A percentile compares a stretch with the other conserved stretches of the same genome.
Conservation (phyloP, 30 jellyfish, hydroid and myxozoan genomes). For the Pelagia noctiluca region DNA sequence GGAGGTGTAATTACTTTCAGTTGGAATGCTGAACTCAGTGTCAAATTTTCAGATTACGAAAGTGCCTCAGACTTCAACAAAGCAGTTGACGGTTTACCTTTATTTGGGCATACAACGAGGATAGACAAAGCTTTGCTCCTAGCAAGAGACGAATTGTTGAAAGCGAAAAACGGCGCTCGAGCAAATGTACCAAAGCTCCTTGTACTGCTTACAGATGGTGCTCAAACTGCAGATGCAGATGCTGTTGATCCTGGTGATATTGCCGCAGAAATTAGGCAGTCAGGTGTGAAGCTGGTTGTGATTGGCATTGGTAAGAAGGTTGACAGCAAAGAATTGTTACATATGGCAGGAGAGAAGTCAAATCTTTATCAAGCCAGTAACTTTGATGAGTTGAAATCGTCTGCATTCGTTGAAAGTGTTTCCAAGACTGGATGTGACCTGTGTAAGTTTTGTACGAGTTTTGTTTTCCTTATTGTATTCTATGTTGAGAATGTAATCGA, state of each 20-base stretch:
- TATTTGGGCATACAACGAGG: slow-evolving; percentile 78
- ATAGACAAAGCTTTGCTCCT: slow-evolving; percentile 70
- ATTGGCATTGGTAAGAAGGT: slow-evolving; percentile 71
- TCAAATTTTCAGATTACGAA: slow-evolving; percentile 56
- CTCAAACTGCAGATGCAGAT: slow-evolving; percentile 75
- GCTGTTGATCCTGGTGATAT: slow-evolving; percentile 76
- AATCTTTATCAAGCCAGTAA: slow-evolving; percentile 52
- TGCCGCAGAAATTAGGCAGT: slow-evolving; percentile 61
- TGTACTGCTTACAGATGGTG: slow-evolving; percentile 78
- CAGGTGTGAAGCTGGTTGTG: slow-evolving; percentile 51
- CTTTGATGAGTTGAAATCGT: slow-evolving; percentile 63
- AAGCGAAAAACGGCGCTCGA: slow-evolving; percentile 72
- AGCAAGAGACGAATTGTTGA: slow-evolving; percentile 69
- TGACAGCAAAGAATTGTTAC: slow-evolving; percentile 41
- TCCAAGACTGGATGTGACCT: slow-evolving; percentile 32
- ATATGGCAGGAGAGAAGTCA: slow-evolving; percentile 64
- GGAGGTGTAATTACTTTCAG: slow-evolving; percentile 76
- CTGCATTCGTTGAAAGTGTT: slow-evolving; percentile 46
- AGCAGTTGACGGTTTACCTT: slow-evolving; percentile 70
- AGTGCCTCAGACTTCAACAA: slow-evolving; percentile 20
- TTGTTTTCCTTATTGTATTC: too few relatives aligned
- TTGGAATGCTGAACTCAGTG: slow-evolving; percentile 67
- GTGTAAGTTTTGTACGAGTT: too few relatives aligned
- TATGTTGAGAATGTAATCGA: too few relatives aligned
- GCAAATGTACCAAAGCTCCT: slow-evolving; percentile 70